A percentile compares a stretch with the other conserved stretches of the same genome.
Evolutionary conservation across 2,113 vertebrate genomes (phyloP).

Genomic region (Pterocles gutturalis): DNA sequence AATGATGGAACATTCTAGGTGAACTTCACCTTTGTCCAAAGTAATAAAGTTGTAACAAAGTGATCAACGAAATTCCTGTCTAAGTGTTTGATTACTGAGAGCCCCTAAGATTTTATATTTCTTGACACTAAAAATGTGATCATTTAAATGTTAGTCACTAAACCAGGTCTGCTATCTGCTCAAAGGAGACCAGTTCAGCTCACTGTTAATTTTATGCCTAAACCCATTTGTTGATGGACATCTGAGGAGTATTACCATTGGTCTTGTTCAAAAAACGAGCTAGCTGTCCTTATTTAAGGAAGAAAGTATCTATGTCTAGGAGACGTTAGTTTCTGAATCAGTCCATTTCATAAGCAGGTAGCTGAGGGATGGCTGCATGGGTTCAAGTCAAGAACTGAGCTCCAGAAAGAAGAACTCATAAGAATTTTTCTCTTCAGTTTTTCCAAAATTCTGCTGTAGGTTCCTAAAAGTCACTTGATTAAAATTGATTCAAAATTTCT

Average conservation of each 20-base stretch:
- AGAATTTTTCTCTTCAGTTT: not conserved
- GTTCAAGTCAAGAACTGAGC: not conserved
- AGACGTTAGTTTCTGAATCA: not conserved
- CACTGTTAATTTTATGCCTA: not conserved
- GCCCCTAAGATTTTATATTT: not conserved
- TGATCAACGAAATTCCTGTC: not conserved
- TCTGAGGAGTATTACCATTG: not conserved
- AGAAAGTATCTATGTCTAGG: not conserved
- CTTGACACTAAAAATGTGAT: not conserved
- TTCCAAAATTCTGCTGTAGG: not conserved
- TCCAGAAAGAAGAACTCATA: not conserved
- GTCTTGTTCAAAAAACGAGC: not conserved
- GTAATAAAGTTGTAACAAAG: not conserved
- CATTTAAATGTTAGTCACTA: not conserved
- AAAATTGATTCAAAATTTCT: not conserved
- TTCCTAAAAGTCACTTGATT: not conserved
- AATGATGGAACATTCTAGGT: not conserved
- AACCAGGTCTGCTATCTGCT: not conserved
- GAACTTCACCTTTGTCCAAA: not conserved
- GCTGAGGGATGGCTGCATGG: not conserved
- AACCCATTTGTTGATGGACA: not conserved
- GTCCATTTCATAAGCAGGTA: not conserved
- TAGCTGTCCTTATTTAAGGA: not conserved
- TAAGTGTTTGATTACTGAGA: not conserved
- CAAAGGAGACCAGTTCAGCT: not conserved